Conservation (phyloP, 2,888 invertebrate species). For the Ornithoptera priamus region DNA sequence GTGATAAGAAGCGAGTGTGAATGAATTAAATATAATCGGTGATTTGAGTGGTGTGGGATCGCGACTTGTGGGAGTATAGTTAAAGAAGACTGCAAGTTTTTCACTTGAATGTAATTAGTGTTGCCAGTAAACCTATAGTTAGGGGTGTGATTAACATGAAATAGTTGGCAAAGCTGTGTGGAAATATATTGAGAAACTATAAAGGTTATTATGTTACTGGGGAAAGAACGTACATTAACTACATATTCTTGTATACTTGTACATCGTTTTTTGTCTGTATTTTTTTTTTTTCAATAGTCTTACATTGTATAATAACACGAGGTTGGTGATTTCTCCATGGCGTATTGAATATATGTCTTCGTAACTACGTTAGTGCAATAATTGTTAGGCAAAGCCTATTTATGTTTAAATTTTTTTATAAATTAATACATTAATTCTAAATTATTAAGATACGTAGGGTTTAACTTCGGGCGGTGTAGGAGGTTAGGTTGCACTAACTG, state of each 20-base stretch:
- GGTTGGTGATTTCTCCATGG: conserved; percentile 44
- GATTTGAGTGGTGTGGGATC: conserved; percentile 33
- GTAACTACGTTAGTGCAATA: conserved; percentile 77
- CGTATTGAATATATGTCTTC: conserved; percentile 63
- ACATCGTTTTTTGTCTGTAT: not conserved
- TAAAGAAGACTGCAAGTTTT: conserved; percentile 76
- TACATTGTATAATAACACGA: not conserved
- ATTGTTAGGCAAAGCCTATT: conserved; percentile 74
- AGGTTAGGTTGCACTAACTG: conserved; percentile 46
- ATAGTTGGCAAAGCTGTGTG: conserved; percentile 33
- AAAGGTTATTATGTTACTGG: not conserved
- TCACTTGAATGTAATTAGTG: conserved; percentile 66
- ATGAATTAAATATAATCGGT: not conserved
- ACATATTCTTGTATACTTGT: not conserved
- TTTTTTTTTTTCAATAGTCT: not conserved
- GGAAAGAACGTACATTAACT: not conserved
- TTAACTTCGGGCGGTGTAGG: conserved; percentile 35
- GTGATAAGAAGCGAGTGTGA: not conserved
- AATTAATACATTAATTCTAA: conserved; percentile 67
- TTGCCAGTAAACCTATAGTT: conserved; percentile 62
- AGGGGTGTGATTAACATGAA: conserved; percentile 40
- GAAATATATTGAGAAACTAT: not conserved
- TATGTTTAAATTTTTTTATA: conserved; percentile 67
- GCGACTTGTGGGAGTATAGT: conserved; percentile 62
- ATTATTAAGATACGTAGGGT: conserved; percentile 41